A percentile compares a stretch with the other conserved stretches of the same genome.
Evolutionary conservation across 92 coral and sea anemone species (phyloP).

Genomic region (Umimayanthus kanabou): DNA sequence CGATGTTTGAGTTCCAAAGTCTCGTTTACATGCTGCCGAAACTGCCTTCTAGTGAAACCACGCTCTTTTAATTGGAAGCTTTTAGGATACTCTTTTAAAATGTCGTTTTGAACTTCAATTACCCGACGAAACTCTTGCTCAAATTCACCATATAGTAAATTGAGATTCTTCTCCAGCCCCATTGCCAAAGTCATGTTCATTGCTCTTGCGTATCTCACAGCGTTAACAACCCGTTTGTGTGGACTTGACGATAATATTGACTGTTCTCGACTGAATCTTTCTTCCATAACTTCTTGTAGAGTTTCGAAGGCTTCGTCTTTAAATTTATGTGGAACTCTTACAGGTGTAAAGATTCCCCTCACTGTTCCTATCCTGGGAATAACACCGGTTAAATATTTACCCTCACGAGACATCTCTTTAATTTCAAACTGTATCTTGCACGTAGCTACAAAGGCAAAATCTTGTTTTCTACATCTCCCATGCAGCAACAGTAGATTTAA

Average conservation of each 20-base stretch:
- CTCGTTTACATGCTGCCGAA: slow-evolving; percentile 59
- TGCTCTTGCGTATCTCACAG: slow-evolving; percentile 74
- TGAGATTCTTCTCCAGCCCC: slow-evolving; percentile 60
- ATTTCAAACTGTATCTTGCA: too few relatives aligned
- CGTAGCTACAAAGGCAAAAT: background rate
- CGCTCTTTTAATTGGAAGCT: background rate
- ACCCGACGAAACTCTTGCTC: slow-evolving; percentile 83
- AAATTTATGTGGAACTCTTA: background rate
- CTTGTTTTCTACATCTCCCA: background rate
- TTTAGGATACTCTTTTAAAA: slow-evolving; percentile 45
- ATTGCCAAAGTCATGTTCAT: slow-evolving; percentile 63
- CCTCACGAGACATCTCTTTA: background rate
- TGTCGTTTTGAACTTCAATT: slow-evolving; percentile 68
- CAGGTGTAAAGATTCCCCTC: background rate
- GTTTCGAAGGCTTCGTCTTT: slow-evolving; percentile 4
- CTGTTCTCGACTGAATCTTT: slow-evolving; percentile 75
- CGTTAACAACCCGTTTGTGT: slow-evolving; percentile 68
- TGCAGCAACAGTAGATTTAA: too few relatives aligned
- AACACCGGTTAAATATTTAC: background rate
- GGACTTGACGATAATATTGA: slow-evolving; percentile 80
- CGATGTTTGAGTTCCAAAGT: slow-evolving; percentile 55
- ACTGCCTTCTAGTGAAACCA: slow-evolving; percentile 67
- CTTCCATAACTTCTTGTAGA: slow-evolving; percentile 68
- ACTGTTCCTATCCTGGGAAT: slow-evolving; percentile 21
- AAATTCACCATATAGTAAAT: slow-evolving; percentile 61